phyloP scores from a whole-genome alignment of 2,888 invertebrate genomes.

The Doris montereyensis region DNA sequence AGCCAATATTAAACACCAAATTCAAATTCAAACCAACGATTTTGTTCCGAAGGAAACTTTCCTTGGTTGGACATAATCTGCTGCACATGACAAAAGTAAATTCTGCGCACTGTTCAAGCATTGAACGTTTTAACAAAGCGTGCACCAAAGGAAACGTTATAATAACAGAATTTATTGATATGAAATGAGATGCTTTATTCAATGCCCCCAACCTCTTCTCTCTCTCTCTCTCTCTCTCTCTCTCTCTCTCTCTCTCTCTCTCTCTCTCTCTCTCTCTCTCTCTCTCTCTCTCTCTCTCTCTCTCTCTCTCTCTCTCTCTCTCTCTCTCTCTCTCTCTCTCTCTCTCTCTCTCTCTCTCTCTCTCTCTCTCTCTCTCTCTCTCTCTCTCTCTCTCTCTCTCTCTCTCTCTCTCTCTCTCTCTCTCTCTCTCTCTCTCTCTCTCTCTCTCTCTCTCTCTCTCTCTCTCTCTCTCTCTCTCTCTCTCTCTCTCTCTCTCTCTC shows the following conservation, averaged over 20 bases:
- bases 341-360: constrained; percentile 28
- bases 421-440: not conserved
- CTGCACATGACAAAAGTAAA: too few species aligned
- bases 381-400: constrained; percentile 5
- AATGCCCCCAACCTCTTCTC: not conserved
- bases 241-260: not conserved
- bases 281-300: constrained; percentile 15
- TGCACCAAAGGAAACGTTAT: too few species aligned
- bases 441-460: constrained; percentile 17
- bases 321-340: constrained; percentile 23
- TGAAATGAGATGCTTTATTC: too few species aligned
- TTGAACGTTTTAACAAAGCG: too few species aligned
- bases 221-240: not conserved
- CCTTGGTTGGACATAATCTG: too few species aligned
- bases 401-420: not conserved
- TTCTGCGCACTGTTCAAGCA: too few species aligned
- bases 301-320: constrained; percentile 17
- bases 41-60: too few species aligned
- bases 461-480: constrained; percentile 7
- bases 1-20: too few species aligned
- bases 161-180: too few species aligned
- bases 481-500: constrained; percentile 22
- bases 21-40: too few species aligned
- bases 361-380: constrained; percentile 30
- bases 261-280: constrained; percentile 21